These are phyloP conservation scores for Craseonycteris thonglongyai DNA, from an alignment of 2,113 vertebrate genomes.

Conservation along the genomic window DNA sequence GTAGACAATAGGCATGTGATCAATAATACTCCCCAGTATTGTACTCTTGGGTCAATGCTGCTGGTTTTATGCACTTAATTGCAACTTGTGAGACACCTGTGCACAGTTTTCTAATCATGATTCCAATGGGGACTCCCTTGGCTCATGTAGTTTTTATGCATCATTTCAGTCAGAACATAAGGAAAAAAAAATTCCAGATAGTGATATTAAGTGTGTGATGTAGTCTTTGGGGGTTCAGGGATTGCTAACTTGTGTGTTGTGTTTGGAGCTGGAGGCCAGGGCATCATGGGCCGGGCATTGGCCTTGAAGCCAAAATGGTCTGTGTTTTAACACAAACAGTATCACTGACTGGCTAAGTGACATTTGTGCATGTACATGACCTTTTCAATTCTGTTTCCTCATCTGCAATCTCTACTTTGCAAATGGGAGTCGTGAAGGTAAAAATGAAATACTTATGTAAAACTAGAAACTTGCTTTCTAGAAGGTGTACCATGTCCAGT, in stretches of 20 bases:
- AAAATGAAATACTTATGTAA: neutral
- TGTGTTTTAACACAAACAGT: neutral
- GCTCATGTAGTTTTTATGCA: neutral
- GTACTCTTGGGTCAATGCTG: neutral
- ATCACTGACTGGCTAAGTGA: neutral
- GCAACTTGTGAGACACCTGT: slow-evolving; percentile 2
- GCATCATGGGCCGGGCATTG: neutral
- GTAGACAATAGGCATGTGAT: neutral
- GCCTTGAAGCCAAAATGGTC: neutral
- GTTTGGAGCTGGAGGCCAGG: neutral
- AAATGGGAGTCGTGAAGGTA: neutral
- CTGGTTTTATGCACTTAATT: slow-evolving; percentile 42
- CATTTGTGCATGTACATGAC: neutral
- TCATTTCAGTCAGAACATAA: slow-evolving; percentile 19
- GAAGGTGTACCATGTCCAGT: neutral
- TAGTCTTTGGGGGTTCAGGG: neutral
- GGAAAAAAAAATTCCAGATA: neutral
- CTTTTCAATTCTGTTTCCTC: neutral
- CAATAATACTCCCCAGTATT: neutral
- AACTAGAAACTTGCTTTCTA: neutral
- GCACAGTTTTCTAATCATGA: neutral
- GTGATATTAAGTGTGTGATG: neutral
- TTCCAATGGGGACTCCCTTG: neutral
- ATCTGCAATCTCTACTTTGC: neutral
- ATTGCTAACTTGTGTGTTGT: neutral